A percentile compares a stretch with the other conserved stretches of the same genome.
phyloP scores from a whole-genome alignment of 2,888 invertebrate genomes.

The Gymnocheta viridis region DNA sequence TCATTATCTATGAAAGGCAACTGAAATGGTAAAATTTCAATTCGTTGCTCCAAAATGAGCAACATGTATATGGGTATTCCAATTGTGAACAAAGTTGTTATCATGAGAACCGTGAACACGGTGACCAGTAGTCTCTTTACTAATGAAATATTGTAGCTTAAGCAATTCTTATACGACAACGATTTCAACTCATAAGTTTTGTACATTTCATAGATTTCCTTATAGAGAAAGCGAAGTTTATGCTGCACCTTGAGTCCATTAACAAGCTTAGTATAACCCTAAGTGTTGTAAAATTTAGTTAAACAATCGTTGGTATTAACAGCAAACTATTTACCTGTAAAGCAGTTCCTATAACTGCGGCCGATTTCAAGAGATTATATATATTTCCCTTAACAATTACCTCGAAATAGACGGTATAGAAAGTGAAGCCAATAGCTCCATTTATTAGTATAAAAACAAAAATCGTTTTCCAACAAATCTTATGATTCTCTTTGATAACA shows the following conservation, averaged over 20 bases:
- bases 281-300: not conserved
- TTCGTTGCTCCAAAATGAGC: not conserved
- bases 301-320: too few relatives aligned
- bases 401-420: constrained; percentile 20
- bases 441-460: constrained; percentile 1
- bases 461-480: not conserved
- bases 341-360: constrained; percentile 21
- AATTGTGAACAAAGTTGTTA: not conserved
- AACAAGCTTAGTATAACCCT: constrained; percentile 35
- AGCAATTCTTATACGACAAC: not conserved
- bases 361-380: not conserved
- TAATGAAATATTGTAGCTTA: not conserved
- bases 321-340: constrained; percentile 25
- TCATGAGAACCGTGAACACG: not conserved
- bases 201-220: constrained; percentile 35
- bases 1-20: constrained; percentile 13
- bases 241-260: not conserved
- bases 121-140: constrained; percentile 5
- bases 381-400: not conserved
- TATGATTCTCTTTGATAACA: constrained; percentile 12
- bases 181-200: constrained; percentile 5
- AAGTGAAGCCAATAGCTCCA: not conserved
- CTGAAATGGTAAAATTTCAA: not conserved
- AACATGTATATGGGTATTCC: not conserved
- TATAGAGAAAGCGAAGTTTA: not conserved